Percentiles rank a stretch among this genome's conserved stretches.
phyloP scores from a whole-genome alignment of 2,888 invertebrate species.

The Diarsia brunnea region DNA sequence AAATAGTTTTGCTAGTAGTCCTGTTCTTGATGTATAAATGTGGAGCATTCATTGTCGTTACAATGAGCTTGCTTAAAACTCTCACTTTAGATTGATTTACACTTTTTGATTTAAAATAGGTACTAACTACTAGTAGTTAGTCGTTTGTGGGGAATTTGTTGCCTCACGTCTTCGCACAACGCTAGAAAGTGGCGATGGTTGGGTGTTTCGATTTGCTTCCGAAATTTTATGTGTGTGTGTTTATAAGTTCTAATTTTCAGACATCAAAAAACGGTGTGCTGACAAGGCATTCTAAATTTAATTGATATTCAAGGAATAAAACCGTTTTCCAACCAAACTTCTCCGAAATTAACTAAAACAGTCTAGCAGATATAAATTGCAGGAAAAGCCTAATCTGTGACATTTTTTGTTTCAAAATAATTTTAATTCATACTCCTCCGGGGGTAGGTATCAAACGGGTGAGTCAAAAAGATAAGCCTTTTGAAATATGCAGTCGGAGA shows the following conservation, averaged over 20 bases:
- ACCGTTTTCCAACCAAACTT: background rate
- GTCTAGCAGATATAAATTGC: slow-evolving; percentile 29
- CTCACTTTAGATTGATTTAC: background rate
- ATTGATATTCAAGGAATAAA: background rate
- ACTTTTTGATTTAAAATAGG: background rate
- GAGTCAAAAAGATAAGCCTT: slow-evolving; percentile 61
- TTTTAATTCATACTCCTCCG: slow-evolving; percentile 61
- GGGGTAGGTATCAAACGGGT: slow-evolving; percentile 44
- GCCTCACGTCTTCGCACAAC: background rate
- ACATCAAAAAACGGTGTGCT: background rate
- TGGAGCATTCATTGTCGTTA: background rate
- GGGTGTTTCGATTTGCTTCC: background rate
- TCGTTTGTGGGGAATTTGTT: background rate
- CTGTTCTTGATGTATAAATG: slow-evolving; percentile 10
- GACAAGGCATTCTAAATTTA: background rate
- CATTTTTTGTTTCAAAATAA: slow-evolving; percentile 51
- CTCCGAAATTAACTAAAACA: slow-evolving; percentile 5
- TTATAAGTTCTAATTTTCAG: background rate
- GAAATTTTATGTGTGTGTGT: background rate
- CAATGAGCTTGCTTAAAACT: background rate
- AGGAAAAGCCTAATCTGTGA: slow-evolving; percentile 51
- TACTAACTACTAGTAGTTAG: too few relatives aligned
- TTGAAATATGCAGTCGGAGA: slow-evolving; percentile 64
- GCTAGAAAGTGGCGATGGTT: background rate
- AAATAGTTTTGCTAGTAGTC: slow-evolving; percentile 14